Conservation (phyloP, 2,797 vertebrate genomes). For the Vireo griseus region DNA sequence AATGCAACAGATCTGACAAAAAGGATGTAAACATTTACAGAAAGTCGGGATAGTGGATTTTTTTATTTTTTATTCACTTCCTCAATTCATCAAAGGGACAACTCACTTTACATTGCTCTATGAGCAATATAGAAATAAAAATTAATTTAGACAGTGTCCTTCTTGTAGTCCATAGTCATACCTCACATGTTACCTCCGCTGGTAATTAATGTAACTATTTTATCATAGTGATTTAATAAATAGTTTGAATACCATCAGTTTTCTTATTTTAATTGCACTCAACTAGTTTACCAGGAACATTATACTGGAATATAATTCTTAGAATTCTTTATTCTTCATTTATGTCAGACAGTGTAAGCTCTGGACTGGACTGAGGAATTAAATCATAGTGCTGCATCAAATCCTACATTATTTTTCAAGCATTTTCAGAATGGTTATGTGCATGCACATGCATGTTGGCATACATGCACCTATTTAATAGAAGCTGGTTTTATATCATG, state of each 20-base stretch:
- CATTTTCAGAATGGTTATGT: not conserved
- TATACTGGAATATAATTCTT: too few species aligned
- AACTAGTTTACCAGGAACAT: not conserved
- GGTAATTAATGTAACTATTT: not conserved
- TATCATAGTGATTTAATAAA: not conserved
- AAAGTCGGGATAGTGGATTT: not conserved
- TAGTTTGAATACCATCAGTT: not conserved
- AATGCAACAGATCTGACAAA: not conserved
- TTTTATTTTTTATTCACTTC: not conserved
- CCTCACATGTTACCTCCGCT: not conserved
- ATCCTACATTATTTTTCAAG: not conserved
- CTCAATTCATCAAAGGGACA: not conserved
- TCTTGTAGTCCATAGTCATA: not conserved
- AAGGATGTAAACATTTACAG: not conserved
- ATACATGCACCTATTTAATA: accelerated
- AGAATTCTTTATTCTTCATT: not conserved
- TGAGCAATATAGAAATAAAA: not conserved
- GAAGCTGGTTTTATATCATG: not conserved
- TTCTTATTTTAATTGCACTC: not conserved
- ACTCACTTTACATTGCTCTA: not conserved
- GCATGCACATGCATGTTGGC: accelerated
- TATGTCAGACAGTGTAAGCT: not conserved
- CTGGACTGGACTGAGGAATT: not conserved
- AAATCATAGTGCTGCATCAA: not conserved
- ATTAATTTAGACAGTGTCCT: not conserved